A percentile compares a stretch with the other conserved stretches of the same genome.
These are phyloP conservation scores for Nibea albiflora DNA, from an alignment of 2,113 vertebrate species.

Conservation along the genomic window DNA sequence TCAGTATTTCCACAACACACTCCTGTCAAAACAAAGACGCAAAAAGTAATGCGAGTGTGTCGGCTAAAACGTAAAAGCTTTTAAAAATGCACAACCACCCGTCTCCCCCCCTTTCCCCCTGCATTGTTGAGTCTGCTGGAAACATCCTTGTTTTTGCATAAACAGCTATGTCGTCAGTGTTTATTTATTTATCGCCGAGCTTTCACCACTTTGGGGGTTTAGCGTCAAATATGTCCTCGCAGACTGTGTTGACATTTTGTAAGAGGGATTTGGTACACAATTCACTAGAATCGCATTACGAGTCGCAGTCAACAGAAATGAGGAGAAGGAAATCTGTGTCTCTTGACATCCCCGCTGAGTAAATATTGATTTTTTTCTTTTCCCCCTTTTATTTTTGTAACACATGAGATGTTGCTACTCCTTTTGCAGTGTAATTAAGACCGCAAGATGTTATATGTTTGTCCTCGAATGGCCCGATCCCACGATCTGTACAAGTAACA, in stretches of 20 bases:
- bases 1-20: conserved; percentile 10
- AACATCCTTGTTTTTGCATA: conserved; percentile 23
- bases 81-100: not conserved
- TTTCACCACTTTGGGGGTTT: conserved; percentile 41
- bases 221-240: conserved; percentile 33
- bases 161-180: conserved; percentile 7
- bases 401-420: not conserved
- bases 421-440: conserved; percentile 3
- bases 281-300: conserved; percentile 49
- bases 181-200: conserved; percentile 40
- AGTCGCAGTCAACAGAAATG: conserved; percentile 26
- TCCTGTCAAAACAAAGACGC: conserved; percentile 31
- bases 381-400: not conserved
- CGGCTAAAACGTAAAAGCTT: not conserved
- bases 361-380: conserved; percentile 19
- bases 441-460: not conserved
- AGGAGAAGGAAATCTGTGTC: conserved; percentile 15
- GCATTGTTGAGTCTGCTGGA: conserved; percentile 31
- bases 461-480: not conserved
- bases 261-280: conserved; percentile 52
- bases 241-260: conserved; percentile 63
- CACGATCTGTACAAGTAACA: not conserved
- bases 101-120: not conserved
- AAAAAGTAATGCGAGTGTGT: conserved; percentile 9
- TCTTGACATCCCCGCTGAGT: conserved; percentile 26